Evolutionary conservation across 1,140 invertebrate species (phyloP), one percentile per base, ranked within the genome.

Genomic region (Fopius arisanus): DNA sequence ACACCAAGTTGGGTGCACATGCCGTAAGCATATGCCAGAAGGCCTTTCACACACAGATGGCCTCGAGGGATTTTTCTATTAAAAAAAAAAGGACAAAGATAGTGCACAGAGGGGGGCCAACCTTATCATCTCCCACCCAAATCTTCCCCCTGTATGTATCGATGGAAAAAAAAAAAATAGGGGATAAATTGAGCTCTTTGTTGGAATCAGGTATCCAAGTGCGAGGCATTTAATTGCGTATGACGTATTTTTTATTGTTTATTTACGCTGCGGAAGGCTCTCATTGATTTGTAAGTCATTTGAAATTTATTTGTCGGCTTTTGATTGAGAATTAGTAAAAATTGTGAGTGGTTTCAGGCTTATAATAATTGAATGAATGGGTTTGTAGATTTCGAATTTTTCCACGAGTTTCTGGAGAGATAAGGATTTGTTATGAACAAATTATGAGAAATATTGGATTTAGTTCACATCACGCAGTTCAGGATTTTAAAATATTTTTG

Each of bases 21-120:
- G 78, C 77, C 74, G 75, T 77, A 75, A 72, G 78, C 79, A 83
- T 82, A 85, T 83, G 79, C 80, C 75, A 59, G 54, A 26, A 14
- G 26, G 21, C 23, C 70, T 67, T 66, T 69, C 67, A 48, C 65
- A 77, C 79, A 78, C 82, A 85, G 81, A 83, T 85, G 83, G 80
- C 54, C 54, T 28, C 19, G 23, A 28, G 54, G 54, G 54, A 59
- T 59, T 59, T 59, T 26, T 59, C 6, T 59, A 14, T 28, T n/a
- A 59, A 59, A 59, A 26, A 59, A 26, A 59, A 14, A 59, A 59
- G 23, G 54, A 59, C 54, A 28, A 4, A 59, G 26, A 26, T 21
- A 59, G 23, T 26, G 23, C 19, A 23, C 19, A 28, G 6, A 23
- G 54, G 26, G 19, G 54, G 54, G 23, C 9, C 54, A 59, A 59